Percentiles rank a stretch among this genome's conserved stretches.
Evolutionary conservation across 2,797 vertebrate species (phyloP).

Genomic region (Lepilemur septentrionalis): DNA sequence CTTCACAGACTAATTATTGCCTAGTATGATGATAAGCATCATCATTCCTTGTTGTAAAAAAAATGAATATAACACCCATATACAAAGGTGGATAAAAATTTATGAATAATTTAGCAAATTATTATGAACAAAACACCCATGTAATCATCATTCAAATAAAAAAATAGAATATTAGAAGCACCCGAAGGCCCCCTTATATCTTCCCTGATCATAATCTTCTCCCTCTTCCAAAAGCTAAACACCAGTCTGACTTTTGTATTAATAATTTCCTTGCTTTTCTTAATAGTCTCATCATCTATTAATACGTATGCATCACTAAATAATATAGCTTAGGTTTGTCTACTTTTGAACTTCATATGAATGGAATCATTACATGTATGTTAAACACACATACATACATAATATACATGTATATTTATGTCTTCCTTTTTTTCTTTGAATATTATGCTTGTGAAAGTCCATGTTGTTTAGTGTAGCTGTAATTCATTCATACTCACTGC

Average conservation of each 20-base stretch:
- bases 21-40: neutral
- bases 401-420: neutral
- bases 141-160: neutral
- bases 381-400: neutral
- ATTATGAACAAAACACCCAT: neutral
- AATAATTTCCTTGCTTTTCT: neutral
- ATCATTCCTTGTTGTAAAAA: neutral
- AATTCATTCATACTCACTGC: neutral
- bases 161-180: neutral
- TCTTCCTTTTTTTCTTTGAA: neutral
- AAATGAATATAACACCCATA: neutral
- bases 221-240: neutral
- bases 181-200: neutral
- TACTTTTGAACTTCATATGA: neutral
- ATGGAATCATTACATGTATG: neutral
- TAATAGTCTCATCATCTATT: neutral
- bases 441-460: neutral
- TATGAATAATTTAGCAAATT: neutral
- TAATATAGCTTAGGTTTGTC: neutral
- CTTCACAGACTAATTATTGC: neutral
- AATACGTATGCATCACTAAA: neutral
- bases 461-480: neutral
- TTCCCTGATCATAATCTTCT: neutral
- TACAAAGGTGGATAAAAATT: neutral
- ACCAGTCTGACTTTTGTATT: neutral